These are phyloP conservation scores for Diorhabda elongata DNA, from an alignment of 1,140 invertebrate genomes.

Conservation along the genomic window DNA sequence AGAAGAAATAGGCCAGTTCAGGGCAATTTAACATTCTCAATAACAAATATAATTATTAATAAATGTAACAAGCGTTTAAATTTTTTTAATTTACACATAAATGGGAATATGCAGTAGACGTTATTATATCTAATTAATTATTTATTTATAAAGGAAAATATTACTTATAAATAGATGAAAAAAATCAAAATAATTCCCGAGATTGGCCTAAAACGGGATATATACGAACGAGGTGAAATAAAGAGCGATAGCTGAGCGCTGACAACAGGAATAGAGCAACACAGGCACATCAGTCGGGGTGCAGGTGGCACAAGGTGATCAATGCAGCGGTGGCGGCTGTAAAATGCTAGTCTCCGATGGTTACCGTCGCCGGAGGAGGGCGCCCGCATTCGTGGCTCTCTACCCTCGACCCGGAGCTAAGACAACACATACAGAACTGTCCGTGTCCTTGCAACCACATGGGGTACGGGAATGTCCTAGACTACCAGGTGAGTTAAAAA, in stretches of 20 bases:
- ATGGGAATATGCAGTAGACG: too few species aligned
- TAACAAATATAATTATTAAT: too few species aligned
- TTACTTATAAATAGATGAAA: too few species aligned
- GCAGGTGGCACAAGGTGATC: slow-evolving; percentile 37
- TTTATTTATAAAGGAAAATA: too few species aligned
- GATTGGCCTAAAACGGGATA: neutral
- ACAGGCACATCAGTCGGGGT: slow-evolving; percentile 12
- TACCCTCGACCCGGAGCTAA: slow-evolving; percentile 63
- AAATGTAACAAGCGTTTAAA: too few species aligned
- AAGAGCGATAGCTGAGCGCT: neutral
- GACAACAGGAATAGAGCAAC: neutral
- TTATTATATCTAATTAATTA: too few species aligned
- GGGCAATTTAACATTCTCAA: too few species aligned
- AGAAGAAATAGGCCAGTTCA: too few species aligned
- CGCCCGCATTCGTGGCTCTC: slow-evolving; percentile 34
- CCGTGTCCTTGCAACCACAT: slow-evolving; percentile 86
- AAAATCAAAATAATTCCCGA: neutral
- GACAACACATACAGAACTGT: slow-evolving; percentile 80
- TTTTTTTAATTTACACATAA: too few species aligned
- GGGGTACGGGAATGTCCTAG: slow-evolving; percentile 86
- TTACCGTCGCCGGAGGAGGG: slow-evolving; percentile 20
- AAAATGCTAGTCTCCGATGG: slow-evolving; percentile 34
- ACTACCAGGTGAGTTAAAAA: slow-evolving; percentile 68
- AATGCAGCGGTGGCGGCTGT: slow-evolving; percentile 36
- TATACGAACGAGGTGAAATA: neutral